Base-by-base conservation (phyloP, 1,140 invertebrate species). In the Eurosta solidaginis region DNA sequence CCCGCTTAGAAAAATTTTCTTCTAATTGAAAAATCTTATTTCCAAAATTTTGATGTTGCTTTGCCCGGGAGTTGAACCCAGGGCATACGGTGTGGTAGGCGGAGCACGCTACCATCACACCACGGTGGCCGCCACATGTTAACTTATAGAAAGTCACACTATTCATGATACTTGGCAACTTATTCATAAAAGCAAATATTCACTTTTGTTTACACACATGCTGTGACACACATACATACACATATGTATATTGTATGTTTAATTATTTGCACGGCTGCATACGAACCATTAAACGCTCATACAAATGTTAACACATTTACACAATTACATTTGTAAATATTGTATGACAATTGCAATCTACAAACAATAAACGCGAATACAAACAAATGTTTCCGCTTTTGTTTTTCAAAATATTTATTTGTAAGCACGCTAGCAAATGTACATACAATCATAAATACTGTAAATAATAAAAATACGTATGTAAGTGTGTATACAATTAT, bases 321-420 rank as follows among this genome's bases (percentile, higher is more conserved):
- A 68, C 59, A 68, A 68, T 68, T 68, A 68, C 36, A 68, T 68
- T 68, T 40, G 59, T 68, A 68, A 68, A 68, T 68, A 68, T 68
- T 68, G 59, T 68, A 68, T 68, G 40, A 40, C 59, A 68, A 68
- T 68, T 68, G n/a, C 59, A 68, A 68, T 68, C 33, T 40, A n/a
- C 59, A 42, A 68, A 68, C 59, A 68, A 68, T 68, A 33, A 14
- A 52, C 10, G 14, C 59, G 33, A 40, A 68, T 7, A 33, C 33
- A 68, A 68, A 68, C 59, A 68, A 68, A 68, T 68, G 59, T 42
- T 68, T 68, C 33, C 59, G 59, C 54, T 59, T 59, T 59, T 59
- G 54, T 59, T 59, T 29, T 33, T 4, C 29, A 59, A 59, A 33
- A 29, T 6, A 0, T 49, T 20, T 7, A 49, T 49, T 7, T n/a